Base-by-base conservation (phyloP, 2,113 vertebrate genomes). In the Anguilla japonica region DNA sequence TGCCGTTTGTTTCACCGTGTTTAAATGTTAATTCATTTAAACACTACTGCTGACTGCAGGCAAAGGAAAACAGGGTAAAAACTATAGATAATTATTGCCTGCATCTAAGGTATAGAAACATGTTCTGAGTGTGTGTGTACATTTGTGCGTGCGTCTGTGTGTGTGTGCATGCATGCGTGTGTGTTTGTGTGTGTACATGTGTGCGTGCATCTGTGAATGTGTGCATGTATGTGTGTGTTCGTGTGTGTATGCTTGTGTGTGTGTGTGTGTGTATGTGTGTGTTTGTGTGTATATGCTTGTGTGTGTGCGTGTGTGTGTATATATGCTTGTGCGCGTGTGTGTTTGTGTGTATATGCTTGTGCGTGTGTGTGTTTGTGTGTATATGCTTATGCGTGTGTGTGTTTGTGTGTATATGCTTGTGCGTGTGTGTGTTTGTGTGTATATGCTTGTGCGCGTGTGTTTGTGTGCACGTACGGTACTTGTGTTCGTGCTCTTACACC, bases 51-150 rank as follows among this genome's bases (percentile, higher is more conserved):
- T 75, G n/a, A 11, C 11, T 8, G n/a, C 15, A 34, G 9, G n/a
- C 67, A 11, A 26, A 34, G n/a, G n/a, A 34, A 34, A 63, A 53
- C 7, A 14, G 5, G 5, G 22, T 1, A 7, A 67, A 20, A 20
- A 67, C 20, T 67, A 95, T 0, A 90, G 96, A 8, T 39, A 84
- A 7, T 9, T 4, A 26, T 16, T 26, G 41, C 29, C 41, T 75
- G 50, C 11, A 53, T 53, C 50, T 53, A 53, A 53, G 5, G 50
- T 53, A 14, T 53, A 53, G 50, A 53, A 13, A 53, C 50, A 46
- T 46, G 43, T 8, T 46, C 7, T 53, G 50, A 11, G 50, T 53
- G 50, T 53, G 13, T 14, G 50, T 53, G 50, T 53, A 1, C 34
- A 34, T 34, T 34, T 53, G 13, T 53, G 50, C 11, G 50, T 53